Evolutionary conservation across 2,113 vertebrate genomes (phyloP).

Genomic region (Butorides virescens): DNA sequence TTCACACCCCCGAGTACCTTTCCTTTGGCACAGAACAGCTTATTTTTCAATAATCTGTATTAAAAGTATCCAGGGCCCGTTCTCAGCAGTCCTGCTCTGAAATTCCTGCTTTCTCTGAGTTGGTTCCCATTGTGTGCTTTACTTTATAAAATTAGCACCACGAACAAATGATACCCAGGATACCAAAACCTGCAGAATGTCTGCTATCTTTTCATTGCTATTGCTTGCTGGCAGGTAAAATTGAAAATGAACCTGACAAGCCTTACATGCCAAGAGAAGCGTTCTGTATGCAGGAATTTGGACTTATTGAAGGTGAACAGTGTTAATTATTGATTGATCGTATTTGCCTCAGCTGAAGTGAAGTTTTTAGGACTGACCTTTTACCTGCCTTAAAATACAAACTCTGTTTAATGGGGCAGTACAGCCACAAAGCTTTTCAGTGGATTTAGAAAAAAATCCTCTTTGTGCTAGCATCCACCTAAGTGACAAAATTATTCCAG

Average conservation of each 20-base stretch:
- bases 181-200: neutral
- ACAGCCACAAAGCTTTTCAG: neutral
- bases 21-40: neutral
- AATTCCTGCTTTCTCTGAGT: neutral
- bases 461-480: neutral
- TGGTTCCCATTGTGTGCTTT: neutral
- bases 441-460: neutral
- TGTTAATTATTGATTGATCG: conserved; percentile 62
- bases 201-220: neutral
- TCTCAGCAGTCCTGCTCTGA: neutral
- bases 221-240: neutral
- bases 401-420: neutral
- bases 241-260: neutral
- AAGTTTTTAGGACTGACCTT: conserved; percentile 1
- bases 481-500: neutral
- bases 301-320: neutral
- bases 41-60: neutral
- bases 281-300: conserved; percentile 17
- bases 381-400: neutral
- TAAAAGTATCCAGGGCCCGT: neutral
- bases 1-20: neutral
- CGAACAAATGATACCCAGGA: fast-evolving
- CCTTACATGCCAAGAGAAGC: neutral
- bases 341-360: neutral
- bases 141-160: neutral